Conservation (phyloP, 1,140 invertebrate species). For the Apis laboriosa region DNA sequence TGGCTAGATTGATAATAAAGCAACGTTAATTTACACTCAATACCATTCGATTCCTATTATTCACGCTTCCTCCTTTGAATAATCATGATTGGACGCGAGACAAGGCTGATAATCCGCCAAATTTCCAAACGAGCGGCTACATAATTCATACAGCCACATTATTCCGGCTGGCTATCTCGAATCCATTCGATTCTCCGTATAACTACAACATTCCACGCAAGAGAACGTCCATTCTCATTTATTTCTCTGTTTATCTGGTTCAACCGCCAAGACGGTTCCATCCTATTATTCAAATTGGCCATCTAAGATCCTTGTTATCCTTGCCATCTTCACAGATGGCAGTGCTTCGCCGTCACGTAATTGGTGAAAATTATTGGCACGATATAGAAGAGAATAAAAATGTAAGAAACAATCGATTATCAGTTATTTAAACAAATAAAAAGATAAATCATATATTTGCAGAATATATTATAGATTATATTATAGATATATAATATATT, state of each 20-base stretch:
- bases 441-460: too few relatives aligned
- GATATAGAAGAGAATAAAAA: not conserved
- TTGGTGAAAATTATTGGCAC: not conserved
- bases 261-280: not conserved
- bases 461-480: too few relatives aligned
- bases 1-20: not conserved
- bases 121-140: conserved; percentile 52
- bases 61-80: not conserved
- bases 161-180: conserved; percentile 29
- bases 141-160: conserved; percentile 56
- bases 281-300: not conserved
- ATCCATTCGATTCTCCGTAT: conserved; percentile 13
- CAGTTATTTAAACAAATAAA: too few relatives aligned
- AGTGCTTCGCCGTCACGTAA: too few relatives aligned
- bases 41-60: conserved; percentile 22
- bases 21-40: conserved; percentile 24
- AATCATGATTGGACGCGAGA: conserved; percentile 11
- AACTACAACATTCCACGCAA: not conserved
- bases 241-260: not conserved
- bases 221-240: not conserved
- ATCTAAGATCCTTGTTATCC: not conserved
- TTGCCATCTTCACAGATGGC: too few relatives aligned
- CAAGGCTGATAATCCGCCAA: conserved; percentile 47
- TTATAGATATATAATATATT: too few relatives aligned
- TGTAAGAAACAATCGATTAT: too few relatives aligned